These are phyloP conservation scores for Alentia gelatinosa DNA, from an alignment of 2,888 invertebrate species.

Conservation along the genomic window DNA sequence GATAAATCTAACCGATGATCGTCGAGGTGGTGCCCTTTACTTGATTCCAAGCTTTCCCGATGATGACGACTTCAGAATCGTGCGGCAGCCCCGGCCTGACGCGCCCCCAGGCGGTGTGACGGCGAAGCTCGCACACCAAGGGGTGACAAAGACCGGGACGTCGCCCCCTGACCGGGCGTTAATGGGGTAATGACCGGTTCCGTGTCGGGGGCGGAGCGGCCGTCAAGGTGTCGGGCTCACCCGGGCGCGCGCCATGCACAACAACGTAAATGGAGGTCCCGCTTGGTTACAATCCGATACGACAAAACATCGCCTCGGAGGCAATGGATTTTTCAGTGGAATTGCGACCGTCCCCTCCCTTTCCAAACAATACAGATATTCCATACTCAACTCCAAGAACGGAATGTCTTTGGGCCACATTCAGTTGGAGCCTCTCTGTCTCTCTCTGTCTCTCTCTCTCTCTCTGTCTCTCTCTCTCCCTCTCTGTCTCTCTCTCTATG, in stretches of 20 bases:
- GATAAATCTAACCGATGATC: too few relatives aligned
- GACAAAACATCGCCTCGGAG: too few relatives aligned
- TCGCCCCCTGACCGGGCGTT: neutral
- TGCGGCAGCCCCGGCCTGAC: too few relatives aligned
- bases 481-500: slow-evolving; percentile 15
- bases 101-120: neutral
- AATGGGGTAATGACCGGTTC: slow-evolving; percentile 38
- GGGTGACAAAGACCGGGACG: neutral
- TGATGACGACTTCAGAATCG: neutral
- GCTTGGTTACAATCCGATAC: too few relatives aligned
- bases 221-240: neutral
- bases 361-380: too few relatives aligned
- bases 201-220: slow-evolving; percentile 11
- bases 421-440: neutral
- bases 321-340: too few relatives aligned
- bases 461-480: neutral
- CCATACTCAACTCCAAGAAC: too few relatives aligned
- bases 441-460: neutral
- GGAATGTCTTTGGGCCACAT: neutral
- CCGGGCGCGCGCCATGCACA: too few relatives aligned
- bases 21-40: too few relatives aligned
- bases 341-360: too few relatives aligned
- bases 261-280: too few relatives aligned
- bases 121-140: neutral
- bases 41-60: too few relatives aligned